Evolutionary conservation across 2,797 vertebrate species (phyloP), one percentile per base, ranked within the genome.

Genomic region (Hephaestus fuliginosus): DNA sequence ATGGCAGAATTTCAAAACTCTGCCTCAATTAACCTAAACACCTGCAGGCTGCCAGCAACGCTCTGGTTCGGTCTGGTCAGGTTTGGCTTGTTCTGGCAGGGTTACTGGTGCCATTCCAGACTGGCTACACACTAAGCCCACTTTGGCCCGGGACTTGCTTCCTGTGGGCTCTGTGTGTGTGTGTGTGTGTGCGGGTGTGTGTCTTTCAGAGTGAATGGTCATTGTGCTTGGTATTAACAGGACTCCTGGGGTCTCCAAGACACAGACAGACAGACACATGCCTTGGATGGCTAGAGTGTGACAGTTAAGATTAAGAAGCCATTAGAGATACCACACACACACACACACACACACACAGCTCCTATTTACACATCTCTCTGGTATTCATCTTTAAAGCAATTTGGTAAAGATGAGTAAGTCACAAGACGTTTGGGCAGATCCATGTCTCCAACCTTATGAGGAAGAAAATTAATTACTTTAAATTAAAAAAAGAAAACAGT

Each of bases 201-300:
- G 71, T 72, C 53, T 43, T 80, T 77, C 28, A 78, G 39, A 71
- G 25, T 11, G 43, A 84, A 74, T 70, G 65, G 74, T 78, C 78
- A 82, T 88, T 91, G 87, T 90, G 65, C 65, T 83, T 74, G 70
- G 78, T 86, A 85, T 89, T 83, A 89, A 72, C 70, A 77, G 62
- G 58, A 82, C 85, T 89, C 87, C 81, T 49, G 63, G 73, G 82
- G 76, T 69, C 83, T 82, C 52, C 57, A 65, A 84, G 68, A 83
- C 76, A 88, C 64, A 86, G 76, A 80, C 80, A 79, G 68, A 55
- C 75, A 75, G 58, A 81, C 56, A 44, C 82, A 88, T 86, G 78
- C 85, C 74, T 87, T n/a, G 66, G 74, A 89, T 84, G 70, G 62
- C 72, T 86, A 71, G 72, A 77, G 68, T 86, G 78, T 85, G 84